A percentile compares a stretch with the other conserved stretches of the same genome.
phyloP scores from a whole-genome alignment of 2,888 invertebrate species.

The Platerodrilus igneus region DNA sequence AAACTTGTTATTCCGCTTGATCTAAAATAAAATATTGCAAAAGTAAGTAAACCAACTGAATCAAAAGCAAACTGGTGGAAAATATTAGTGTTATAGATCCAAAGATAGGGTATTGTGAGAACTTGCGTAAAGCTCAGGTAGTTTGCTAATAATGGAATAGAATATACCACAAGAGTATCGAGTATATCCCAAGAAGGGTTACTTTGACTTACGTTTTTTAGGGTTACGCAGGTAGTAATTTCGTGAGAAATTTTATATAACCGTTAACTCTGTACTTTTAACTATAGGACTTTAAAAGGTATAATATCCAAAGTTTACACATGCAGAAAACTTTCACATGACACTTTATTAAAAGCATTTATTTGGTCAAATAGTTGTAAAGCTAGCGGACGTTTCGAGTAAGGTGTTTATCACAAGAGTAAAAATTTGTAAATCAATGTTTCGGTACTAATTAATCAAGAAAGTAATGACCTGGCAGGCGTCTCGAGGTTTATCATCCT shows the following conservation, averaged over 20 bases:
- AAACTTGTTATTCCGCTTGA: conserved; percentile 42
- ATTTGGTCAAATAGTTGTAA: too few species aligned
- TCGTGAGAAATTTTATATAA: conserved; percentile 18
- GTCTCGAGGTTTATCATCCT: too few species aligned
- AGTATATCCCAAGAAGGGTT: conserved; percentile 17
- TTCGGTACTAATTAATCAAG: too few species aligned
- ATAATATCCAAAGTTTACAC: too few species aligned
- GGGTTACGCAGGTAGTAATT: conserved; percentile 16
- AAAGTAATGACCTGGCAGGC: too few species aligned
- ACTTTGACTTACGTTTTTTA: conserved; percentile 17
- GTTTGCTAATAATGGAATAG: conserved; percentile 8
- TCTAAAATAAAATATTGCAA: conserved; percentile 35
- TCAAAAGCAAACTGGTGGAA: conserved; percentile 41
- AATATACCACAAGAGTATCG: not conserved
- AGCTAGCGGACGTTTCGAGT: too few species aligned
- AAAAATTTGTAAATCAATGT: too few species aligned
- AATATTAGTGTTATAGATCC: conserved; percentile 38
- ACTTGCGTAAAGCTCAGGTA: conserved; percentile 7
- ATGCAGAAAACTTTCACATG: too few species aligned
- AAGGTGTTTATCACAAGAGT: too few species aligned
- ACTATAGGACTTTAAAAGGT: too few species aligned
- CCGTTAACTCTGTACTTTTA: too few species aligned
- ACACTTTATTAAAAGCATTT: too few species aligned
- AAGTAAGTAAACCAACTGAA: conserved; percentile 32
- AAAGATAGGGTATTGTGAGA: conserved; percentile 18